Conservation (phyloP, 2,888 invertebrate species). For the Halictus ligatus region DNA sequence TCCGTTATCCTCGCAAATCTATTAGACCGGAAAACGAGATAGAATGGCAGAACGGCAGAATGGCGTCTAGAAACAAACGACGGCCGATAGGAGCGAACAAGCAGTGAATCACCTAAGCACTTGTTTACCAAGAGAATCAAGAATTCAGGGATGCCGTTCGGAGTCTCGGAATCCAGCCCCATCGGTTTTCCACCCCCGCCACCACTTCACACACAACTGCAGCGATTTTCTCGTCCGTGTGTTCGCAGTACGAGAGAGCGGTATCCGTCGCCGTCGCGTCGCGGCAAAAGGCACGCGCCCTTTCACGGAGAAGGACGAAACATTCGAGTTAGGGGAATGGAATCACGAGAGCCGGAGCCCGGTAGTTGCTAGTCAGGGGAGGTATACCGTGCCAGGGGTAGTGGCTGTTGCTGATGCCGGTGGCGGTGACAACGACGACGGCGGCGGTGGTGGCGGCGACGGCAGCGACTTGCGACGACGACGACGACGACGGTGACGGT, state of each 20-base stretch:
- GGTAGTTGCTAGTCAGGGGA: slow-evolving; percentile 5
- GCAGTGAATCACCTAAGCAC: slow-evolving; percentile 84
- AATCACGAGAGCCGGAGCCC: not conserved
- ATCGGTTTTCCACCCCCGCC: slow-evolving; percentile 63
- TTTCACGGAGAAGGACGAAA: slow-evolving; percentile 30
- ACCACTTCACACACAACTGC: slow-evolving; percentile 8
- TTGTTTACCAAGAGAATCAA: slow-evolving; percentile 84
- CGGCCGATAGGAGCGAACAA: slow-evolving; percentile 82
- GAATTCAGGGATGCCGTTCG: slow-evolving; percentile 81
- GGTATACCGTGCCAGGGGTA: not conserved
- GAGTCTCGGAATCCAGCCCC: slow-evolving; percentile 78
- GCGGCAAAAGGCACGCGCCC: slow-evolving; percentile 33
- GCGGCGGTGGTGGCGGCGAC: not conserved
- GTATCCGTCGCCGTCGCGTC: slow-evolving; percentile 21
- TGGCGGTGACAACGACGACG: not conserved
- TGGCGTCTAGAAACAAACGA: slow-evolving; percentile 83
- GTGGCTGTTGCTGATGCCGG: not conserved
- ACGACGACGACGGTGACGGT: not conserved
- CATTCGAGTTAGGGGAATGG: slow-evolving; percentile 20
- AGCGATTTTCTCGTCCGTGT: slow-evolving; percentile 19
- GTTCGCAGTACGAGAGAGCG: slow-evolving; percentile 11
- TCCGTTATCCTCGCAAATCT: slow-evolving; percentile 73
- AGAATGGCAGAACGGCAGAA: slow-evolving; percentile 76
- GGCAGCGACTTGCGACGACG: not conserved
- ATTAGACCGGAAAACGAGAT: slow-evolving; percentile 82